Evolutionary conservation across 2,113 vertebrate genomes (phyloP), one percentile per base, ranked within the genome.

Genomic region (Poeciliopsis occidentalis): DNA sequence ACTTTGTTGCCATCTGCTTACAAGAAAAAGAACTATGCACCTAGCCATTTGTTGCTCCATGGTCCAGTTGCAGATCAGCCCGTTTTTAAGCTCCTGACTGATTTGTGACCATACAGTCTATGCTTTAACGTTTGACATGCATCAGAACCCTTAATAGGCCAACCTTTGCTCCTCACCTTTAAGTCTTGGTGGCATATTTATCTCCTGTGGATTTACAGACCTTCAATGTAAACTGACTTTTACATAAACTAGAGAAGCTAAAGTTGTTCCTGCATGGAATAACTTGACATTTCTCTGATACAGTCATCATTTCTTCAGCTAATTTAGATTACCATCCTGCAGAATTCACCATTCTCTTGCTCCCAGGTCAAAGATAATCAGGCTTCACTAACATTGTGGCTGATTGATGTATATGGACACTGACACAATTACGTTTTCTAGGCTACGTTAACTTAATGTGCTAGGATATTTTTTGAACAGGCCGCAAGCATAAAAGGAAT

Each of bases 401-500:
- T 73, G 71, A 66, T 27, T 4, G 71, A 30, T 57, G 63, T 47
- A 88, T 80, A 84, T 77, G 76, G 86, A 87, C 69, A 88, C 81
- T 62, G 71, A 88, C 76, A 78, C 82, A 51, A 62, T 73, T 76
- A 88, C 85, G 73, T 81, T 65, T 37, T 81, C 81, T 79, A 85
- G 87, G 82, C 84, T 89, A 67, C 76, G 81, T 81, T 83, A 89
- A 91, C 85, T 76, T 93, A 95, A 94, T 93, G 92, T 94, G 93
- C 93, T 91, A 85, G 89, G 67, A 90, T 92, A 91, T 71, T 77
- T 69, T 80, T 64, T 63, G 15, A 85, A 90, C 87, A 90, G 88
- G 85, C 88, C 41, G 86, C 89, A 91, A 91, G 89, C 91, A 87
- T 85, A 74, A 89, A 57, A 89, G 71, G 60, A 85, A 78, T 69